Evolutionary conservation across 1,140 invertebrate species (phyloP), one percentile per base, ranked within the genome.

Genomic region (Thaumetopoea pityocampa): DNA sequence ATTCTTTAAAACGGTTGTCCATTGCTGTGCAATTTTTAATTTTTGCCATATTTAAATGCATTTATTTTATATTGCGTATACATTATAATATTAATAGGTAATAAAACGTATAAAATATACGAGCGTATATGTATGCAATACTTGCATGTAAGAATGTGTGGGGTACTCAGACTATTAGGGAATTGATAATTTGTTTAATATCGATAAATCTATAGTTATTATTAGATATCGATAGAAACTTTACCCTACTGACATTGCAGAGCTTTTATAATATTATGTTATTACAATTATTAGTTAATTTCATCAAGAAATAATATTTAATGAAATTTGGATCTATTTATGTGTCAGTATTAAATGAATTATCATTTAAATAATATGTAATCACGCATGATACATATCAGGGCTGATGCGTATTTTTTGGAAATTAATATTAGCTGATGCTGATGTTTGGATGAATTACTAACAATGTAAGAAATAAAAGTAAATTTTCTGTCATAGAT

Each of bases 31-130:
- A 45, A 69, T 77, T 74, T 70, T 68, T 68, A 67, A 30, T 45
- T 53, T 55, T 67, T 70, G 76, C 72, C 70, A 76, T 79, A 73
- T 29, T 36, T 28, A 42, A 51, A 64, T 67, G 72, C 69, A 76
- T 79, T 77, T 79, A 76, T 72, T 70, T n/a, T 65, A 44, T 41
- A 41, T 17, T 35, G 29, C 30, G 30, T 41, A 40, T 15, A 32
- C 24, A 34, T 19, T 43, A 34, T 43, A 5, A 20, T 20, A 20
- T 20, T 43, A 43, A 27, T 14, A 20, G 20, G 15, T 23, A 41
- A 41, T 28, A 3, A 23, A 15, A 41, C 22, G 18, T 12, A 42
- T 18, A 34, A 32, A 27, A 11, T 26, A 38, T 33, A 20, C 26
- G 16, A 34, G 29, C 34, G 38, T 46, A 48, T 40, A 30, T 41